These are phyloP conservation scores for Oscarella lobularis DNA, from an alignment of 37 sponge, comb jelly and placozoan genomes.

Conservation along the genomic window DNA sequence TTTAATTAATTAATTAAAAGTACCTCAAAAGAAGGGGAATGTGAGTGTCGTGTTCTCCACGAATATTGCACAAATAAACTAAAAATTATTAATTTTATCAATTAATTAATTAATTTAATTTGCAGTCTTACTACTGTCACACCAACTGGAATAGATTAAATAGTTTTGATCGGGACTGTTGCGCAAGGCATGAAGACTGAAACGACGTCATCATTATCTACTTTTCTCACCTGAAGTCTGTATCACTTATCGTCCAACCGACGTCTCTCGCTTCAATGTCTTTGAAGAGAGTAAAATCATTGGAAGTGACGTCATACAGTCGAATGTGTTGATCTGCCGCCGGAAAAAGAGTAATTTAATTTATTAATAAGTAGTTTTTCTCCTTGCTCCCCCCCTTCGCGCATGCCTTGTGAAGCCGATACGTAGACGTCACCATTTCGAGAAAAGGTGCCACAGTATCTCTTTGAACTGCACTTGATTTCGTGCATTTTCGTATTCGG, in stretches of 20 bases:
- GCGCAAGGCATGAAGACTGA: not conserved
- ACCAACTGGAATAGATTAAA: slow-evolving; percentile 70
- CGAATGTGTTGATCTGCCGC: slow-evolving; percentile 27
- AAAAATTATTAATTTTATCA: not conserved
- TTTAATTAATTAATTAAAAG: too few species aligned
- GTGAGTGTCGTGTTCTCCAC: slow-evolving; percentile 20
- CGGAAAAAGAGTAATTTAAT: not conserved
- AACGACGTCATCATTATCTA: not conserved
- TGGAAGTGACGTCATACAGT: slow-evolving; percentile 22
- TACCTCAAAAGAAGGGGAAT: slow-evolving; percentile 36
- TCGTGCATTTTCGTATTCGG: slow-evolving; percentile 1
- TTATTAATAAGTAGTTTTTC: not conserved
- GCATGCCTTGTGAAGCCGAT: slow-evolving; percentile 33
- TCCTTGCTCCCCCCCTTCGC: not conserved
- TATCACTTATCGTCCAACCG: slow-evolving; percentile 57
- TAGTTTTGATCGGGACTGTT: slow-evolving; percentile 51
- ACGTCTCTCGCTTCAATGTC: slow-evolving; percentile 44
- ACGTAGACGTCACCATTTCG: slow-evolving; percentile 31
- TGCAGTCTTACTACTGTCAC: slow-evolving; percentile 25
- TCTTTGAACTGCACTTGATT: slow-evolving; percentile 3
- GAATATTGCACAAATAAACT: slow-evolving; percentile 57
- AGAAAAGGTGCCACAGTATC: slow-evolving; percentile 48
- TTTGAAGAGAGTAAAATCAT: slow-evolving; percentile 16
- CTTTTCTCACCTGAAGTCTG: slow-evolving; percentile 30
- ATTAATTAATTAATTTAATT: not conserved